phyloP scores from a whole-genome alignment of 2,113 vertebrate species.

The Burhinus bistriatus region DNA sequence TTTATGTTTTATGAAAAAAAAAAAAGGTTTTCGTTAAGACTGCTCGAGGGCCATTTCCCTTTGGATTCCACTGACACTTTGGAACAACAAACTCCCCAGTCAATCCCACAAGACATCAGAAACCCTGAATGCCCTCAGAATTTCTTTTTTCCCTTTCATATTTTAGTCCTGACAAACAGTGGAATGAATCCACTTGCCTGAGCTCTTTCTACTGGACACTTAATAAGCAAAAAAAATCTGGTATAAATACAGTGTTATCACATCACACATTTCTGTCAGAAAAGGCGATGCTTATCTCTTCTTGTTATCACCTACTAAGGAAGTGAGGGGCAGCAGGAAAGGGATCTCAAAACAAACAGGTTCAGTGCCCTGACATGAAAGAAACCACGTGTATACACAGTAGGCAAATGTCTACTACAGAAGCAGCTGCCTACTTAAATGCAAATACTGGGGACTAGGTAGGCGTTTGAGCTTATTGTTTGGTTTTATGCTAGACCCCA shows the following conservation, averaged over 20 bases:
- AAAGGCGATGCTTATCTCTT: not conserved
- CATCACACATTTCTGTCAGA: not conserved
- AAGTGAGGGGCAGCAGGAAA: not conserved
- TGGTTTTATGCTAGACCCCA: not conserved
- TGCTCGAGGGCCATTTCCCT: not conserved
- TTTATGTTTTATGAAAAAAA: not conserved
- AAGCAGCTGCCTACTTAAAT: not conserved
- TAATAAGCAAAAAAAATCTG: not conserved
- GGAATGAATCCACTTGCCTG: not conserved
- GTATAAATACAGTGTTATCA: not conserved
- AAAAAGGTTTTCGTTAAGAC: not conserved
- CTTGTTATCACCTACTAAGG: not conserved
- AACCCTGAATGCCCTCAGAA: not conserved
- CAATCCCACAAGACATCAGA: not conserved
- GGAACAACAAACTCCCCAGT: not conserved
- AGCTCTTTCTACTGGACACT: not conserved
- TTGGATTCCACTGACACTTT: not conserved
- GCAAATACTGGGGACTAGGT: not conserved
- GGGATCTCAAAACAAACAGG: not conserved
- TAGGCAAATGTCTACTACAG: not conserved
- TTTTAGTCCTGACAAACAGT: not conserved
- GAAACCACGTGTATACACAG: rapidly evolving
- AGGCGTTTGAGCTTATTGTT: not conserved
- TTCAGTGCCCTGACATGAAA: not conserved
- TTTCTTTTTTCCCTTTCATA: not conserved